phyloP scores from a whole-genome alignment of 53 echinoderm and acorn worm species.

The Mesocentrotus franciscanus region DNA sequence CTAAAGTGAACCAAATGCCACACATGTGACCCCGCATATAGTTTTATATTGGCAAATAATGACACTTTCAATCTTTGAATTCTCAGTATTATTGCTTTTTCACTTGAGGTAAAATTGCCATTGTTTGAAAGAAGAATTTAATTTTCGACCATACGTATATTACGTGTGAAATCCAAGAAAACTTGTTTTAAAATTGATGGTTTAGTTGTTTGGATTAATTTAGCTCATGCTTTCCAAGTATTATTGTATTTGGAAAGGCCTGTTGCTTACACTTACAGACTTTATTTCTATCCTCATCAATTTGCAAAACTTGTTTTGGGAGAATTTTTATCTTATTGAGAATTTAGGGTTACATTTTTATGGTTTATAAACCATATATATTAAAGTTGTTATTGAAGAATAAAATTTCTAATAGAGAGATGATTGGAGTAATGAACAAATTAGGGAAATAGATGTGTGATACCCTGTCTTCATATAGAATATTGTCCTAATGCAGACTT shows the following conservation, averaged over 20 bases:
- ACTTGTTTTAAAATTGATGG: too few species aligned
- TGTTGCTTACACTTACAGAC: too few species aligned
- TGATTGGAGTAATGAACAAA: neutral
- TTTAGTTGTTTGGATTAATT: too few species aligned
- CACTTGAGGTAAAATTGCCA: neutral
- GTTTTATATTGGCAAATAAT: constrained; percentile 6
- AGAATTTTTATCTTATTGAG: neutral
- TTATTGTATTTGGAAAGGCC: neutral
- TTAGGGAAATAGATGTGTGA: neutral
- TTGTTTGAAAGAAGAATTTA: neutral
- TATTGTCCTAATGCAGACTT: neutral
- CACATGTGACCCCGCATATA: neutral
- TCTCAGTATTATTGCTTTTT: neutral
- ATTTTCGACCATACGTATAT: neutral
- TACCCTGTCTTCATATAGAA: neutral
- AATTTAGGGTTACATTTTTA: neutral
- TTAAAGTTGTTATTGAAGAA: too few species aligned
- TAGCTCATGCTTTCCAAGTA: neutral
- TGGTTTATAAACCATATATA: too few species aligned
- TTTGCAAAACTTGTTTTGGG: neutral
- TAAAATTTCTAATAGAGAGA: too few species aligned
- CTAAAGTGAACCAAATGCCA: neutral
- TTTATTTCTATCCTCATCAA: neutral
- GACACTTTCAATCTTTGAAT: neutral
- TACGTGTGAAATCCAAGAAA: neutral